A percentile compares a stretch with the other conserved stretches of the same genome.
phyloP scores from a whole-genome alignment of 2,888 invertebrate species.

The Entomobrya multifasciata region DNA sequence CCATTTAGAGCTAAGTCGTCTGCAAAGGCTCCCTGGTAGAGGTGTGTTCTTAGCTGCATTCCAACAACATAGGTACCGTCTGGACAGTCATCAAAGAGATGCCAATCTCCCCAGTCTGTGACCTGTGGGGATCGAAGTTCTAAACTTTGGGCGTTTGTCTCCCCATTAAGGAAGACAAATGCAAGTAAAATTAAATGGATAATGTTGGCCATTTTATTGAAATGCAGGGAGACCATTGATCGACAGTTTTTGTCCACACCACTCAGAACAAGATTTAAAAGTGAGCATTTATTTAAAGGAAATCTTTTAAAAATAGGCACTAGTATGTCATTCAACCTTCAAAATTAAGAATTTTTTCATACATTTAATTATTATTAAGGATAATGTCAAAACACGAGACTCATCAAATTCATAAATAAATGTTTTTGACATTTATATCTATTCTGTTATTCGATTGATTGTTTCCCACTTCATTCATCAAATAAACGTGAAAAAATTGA shows the following conservation, averaged over 20 bases:
- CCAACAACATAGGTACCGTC: constrained; percentile 57
- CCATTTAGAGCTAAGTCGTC: constrained; percentile 69
- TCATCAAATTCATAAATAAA: not conserved
- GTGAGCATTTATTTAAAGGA: not conserved
- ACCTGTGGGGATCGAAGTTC: no score
- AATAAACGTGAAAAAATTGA: no score
- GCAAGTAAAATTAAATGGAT: no score
- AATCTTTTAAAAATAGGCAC: no score
- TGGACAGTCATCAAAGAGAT: constrained; percentile 59
- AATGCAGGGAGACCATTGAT: not conserved
- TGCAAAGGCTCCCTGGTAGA: constrained; percentile 43
- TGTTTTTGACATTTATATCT: not conserved
- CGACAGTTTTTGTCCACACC: no score
- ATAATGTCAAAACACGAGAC: not conserved
- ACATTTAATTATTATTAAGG: no score
- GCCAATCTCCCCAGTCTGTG: constrained; percentile 63
- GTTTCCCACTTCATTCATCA: no score
- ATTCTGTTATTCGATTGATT: not conserved
- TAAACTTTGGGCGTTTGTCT: no score
- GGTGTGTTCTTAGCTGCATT: constrained; percentile 66
- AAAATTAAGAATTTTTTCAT: not conserved
- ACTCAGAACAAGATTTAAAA: no score
- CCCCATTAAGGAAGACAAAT: no score
- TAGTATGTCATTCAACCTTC: no score
- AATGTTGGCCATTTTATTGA: not conserved